These are phyloP conservation scores for Protomyctophum bolini DNA, from an alignment of 2,113 vertebrate species.

Conservation along the genomic window DNA sequence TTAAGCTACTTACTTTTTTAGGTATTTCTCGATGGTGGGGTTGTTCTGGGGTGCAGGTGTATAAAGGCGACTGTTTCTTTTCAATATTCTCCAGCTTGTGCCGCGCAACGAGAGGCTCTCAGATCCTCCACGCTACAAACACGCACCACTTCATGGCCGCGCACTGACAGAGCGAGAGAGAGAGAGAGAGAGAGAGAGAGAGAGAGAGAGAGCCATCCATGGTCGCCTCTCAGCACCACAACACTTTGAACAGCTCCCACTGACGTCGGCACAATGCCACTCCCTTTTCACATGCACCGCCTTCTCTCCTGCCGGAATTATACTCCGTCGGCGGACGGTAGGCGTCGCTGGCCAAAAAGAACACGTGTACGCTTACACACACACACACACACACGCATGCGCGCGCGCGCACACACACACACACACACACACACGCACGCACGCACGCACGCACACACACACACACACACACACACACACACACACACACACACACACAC, in stretches of 20 bases:
- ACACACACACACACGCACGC: neutral
- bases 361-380: slow-evolving; percentile 1
- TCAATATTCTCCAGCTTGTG: neutral
- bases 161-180: slow-evolving; percentile 31
- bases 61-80: neutral
- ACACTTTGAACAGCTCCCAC: slow-evolving; percentile 77
- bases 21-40: neutral
- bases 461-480: too few relatives aligned
- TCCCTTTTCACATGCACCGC: slow-evolving; percentile 58
- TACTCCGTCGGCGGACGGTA: too few relatives aligned
- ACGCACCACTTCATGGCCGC: slow-evolving; percentile 34
- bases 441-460: neutral
- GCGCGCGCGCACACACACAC: too few relatives aligned
- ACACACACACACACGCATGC: too few relatives aligned
- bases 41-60: neutral
- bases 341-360: slow-evolving; percentile 6
- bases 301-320: neutral
- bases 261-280: slow-evolving; percentile 77
- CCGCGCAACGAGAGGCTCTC: neutral
- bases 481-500: neutral
- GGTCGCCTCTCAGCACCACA: slow-evolving; percentile 74
- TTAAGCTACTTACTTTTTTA: slow-evolving; percentile 50
- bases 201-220: too few relatives aligned
- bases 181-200: neutral
- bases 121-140: slow-evolving; percentile 43